Evolutionary conservation across 2,888 invertebrate species (phyloP), one percentile per base, ranked within the genome.

Genomic region (Drosophila sordidula): DNA sequence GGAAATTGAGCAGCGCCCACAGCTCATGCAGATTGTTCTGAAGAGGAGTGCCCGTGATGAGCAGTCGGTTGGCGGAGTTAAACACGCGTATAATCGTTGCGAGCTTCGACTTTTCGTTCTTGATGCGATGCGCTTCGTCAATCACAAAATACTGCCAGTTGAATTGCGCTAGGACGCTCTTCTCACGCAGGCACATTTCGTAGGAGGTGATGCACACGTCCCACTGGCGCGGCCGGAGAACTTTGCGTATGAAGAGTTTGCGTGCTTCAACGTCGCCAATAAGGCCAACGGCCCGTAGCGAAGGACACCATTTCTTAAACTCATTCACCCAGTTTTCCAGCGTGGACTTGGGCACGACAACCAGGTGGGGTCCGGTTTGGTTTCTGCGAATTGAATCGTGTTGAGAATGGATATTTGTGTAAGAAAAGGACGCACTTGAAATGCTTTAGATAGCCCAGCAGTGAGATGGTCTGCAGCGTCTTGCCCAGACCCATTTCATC

Each of bases 401-500:
- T 25, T 41, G 1, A 1, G 6, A 36, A 12, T 14, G 14, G 6
- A 25, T 8, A 25, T n/a, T n/a, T 38, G 6, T 16, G 14, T 38
- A 14, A 8, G 12, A 39, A 39, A 9, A 39, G n/a, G n/a, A 89
- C 91, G 81, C 57, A 92, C 92, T 94, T 94, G 80, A 95, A 95
- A 93, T 99, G 97, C 91, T 99, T 99, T 96, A 99, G 97, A 91
- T 99, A 99, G 61, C 98, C 98, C 46, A 99, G 93, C 42, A 99
- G 93, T 0, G 99, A 98, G 74, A 99, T 99, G 0, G 99, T 99
- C 92, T 99, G 99, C 26, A 99, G 93, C 0, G 99, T 99, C 94
- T 99, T 99, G 57, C 99, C 99, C 14, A 99, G 93, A 93, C 99
- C 99, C 99, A 99, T 99, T 93, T 99, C 99, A 93, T 99, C 99